These are phyloP conservation scores for Cephus spinipes DNA, from an alignment of 2,888 invertebrate genomes.

Conservation along the genomic window DNA sequence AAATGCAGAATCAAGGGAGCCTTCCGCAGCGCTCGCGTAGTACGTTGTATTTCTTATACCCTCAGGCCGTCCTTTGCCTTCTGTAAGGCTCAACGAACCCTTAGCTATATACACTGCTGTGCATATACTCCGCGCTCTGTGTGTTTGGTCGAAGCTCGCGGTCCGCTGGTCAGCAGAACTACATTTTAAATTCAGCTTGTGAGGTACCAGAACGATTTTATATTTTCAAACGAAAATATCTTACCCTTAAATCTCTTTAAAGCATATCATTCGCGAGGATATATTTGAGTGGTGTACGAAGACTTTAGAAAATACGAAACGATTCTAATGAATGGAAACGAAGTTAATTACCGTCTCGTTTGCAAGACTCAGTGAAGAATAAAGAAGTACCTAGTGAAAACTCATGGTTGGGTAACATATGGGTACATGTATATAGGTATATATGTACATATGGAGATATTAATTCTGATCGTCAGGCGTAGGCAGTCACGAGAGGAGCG, in stretches of 20 bases:
- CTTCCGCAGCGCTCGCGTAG: not conserved
- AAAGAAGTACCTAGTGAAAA: not conserved
- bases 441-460: constrained; percentile 17
- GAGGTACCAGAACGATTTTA: not conserved
- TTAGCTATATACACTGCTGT: not conserved
- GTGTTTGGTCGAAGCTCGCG: not conserved
- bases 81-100: not conserved
- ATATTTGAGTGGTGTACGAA: not conserved
- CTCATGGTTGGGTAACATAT: not conserved
- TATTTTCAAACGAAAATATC: not conserved
- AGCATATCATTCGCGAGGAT: not conserved
- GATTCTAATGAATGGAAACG: constrained; percentile 36
- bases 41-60: not conserved
- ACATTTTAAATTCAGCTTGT: not conserved
- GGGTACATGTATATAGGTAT: not conserved
- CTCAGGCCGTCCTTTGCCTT: not conserved
- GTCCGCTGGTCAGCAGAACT: not conserved
- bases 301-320: constrained; percentile 27
- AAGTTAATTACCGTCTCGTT: constrained; percentile 42
- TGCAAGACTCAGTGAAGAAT: not conserved
- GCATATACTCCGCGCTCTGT: not conserved
- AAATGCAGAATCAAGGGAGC: not conserved
- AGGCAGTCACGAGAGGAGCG: constrained; percentile 17
- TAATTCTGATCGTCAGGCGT: constrained; percentile 31
- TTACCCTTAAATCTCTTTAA: not conserved